These are phyloP conservation scores for Rhabdomys pumilio DNA, from an alignment of 2,797 vertebrate genomes.

Conservation along the genomic window DNA sequence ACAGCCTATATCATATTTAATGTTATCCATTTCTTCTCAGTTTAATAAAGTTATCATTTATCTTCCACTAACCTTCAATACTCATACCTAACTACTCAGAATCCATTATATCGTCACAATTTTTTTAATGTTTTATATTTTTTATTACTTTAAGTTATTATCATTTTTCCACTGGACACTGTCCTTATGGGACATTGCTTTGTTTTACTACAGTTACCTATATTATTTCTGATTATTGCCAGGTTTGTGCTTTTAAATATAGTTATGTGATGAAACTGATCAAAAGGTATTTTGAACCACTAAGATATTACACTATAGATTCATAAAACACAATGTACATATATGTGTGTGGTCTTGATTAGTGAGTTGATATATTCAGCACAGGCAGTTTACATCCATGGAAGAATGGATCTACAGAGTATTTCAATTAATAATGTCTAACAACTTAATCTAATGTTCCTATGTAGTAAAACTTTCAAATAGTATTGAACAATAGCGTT, in stretches of 20 bases:
- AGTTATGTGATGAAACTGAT: background rate
- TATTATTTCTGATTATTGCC: background rate
- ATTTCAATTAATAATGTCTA: background rate
- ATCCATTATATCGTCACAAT: background rate
- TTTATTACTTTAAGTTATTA: background rate
- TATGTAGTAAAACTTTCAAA: background rate
- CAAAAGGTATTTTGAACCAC: background rate
- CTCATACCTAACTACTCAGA: background rate
- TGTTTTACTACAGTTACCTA: background rate
- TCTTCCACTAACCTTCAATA: background rate
- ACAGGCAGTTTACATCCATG: background rate
- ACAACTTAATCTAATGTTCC: background rate
- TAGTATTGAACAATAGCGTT: background rate
- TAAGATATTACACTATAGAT: background rate
- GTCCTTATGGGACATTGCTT: background rate
- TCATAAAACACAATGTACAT: background rate
- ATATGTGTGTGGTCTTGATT: background rate
- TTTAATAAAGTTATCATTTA: background rate
- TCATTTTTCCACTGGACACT: background rate
- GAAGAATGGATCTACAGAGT: background rate
- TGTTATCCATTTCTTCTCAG: background rate
- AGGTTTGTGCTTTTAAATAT: background rate
- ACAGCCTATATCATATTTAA: background rate
- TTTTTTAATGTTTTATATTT: background rate
- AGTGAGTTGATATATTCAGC: background rate